Evolutionary conservation across 2,113 vertebrate genomes (phyloP).

Genomic region (Macquaria ambigua): DNA sequence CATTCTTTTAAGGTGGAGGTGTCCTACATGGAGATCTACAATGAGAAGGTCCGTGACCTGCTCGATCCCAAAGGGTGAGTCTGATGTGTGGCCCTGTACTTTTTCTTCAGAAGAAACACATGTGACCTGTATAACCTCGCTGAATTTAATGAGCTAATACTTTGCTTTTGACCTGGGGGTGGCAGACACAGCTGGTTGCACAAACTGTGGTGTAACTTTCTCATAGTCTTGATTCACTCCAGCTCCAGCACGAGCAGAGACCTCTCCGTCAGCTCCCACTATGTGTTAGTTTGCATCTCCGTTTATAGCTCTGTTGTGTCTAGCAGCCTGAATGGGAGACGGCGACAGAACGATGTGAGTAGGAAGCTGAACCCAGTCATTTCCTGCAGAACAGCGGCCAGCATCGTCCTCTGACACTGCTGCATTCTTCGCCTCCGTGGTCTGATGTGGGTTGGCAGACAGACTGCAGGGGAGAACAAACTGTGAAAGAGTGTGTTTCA

Average conservation of each 20-base stretch:
- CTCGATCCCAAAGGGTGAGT: constrained; percentile 99
- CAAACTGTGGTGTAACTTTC: constrained; percentile 28
- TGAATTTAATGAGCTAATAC: constrained; percentile 20
- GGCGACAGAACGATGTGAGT: constrained; percentile 51
- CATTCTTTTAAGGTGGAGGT: constrained; percentile 98
- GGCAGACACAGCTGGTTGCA: constrained; percentile 22
- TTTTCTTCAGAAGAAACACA: background rate
- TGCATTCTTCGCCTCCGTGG: constrained; percentile 64
- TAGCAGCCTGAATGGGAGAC: constrained; percentile 45
- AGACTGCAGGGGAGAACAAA: constrained; percentile 60
- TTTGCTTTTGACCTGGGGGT: background rate
- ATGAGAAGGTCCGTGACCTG: constrained; percentile 97
- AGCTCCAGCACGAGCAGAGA: constrained; percentile 20
- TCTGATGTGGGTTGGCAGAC: constrained; percentile 73
- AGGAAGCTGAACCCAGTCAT: constrained; percentile 66
- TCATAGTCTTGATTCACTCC: constrained; percentile 9
- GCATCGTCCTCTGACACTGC: constrained; percentile 61
- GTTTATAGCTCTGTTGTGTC: constrained; percentile 69
- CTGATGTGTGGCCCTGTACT: constrained; percentile 6
- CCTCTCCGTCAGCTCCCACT: constrained; percentile 22
- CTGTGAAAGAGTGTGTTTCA: constrained; percentile 64
- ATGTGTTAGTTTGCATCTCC: constrained; percentile 29
- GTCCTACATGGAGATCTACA: constrained; percentile 99
- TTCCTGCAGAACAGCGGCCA: constrained; percentile 68
- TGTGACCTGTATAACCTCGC: constrained; percentile 11